These are phyloP conservation scores for Oceanodroma leucorhoa DNA, from an alignment of 2,797 vertebrate species.

Conservation along the genomic window DNA sequence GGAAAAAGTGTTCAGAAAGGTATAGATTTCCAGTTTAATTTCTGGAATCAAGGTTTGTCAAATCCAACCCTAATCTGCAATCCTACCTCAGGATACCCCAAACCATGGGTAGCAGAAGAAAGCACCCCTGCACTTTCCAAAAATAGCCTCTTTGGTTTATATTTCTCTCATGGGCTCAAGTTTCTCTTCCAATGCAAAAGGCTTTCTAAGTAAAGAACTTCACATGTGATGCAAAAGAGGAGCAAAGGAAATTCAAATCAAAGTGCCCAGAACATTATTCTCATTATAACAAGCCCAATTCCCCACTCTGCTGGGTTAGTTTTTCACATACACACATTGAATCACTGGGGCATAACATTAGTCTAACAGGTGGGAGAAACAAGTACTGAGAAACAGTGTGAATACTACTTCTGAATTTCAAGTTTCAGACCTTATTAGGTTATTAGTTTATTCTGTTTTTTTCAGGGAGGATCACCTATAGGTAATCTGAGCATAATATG, in stretches of 20 bases:
- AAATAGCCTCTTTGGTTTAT: not conserved
- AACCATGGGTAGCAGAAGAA: not conserved
- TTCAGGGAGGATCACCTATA: not conserved
- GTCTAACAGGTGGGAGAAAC: not conserved
- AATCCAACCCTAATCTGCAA: not conserved
- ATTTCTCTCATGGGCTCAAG: not conserved
- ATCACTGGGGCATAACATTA: not conserved
- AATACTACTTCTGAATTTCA: not conserved
- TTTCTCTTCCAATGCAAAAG: not conserved
- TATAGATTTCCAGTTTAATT: not conserved
- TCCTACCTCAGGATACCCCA: not conserved
- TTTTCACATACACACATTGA: not conserved
- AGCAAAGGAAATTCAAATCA: not conserved
- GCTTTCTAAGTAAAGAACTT: not conserved
- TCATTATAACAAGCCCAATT: not conserved
- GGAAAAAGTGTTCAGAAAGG: not conserved
- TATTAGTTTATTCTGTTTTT: not conserved
- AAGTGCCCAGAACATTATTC: not conserved
- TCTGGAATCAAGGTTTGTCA: not conserved
- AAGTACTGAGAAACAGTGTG: not conserved
- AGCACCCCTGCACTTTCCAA: not conserved
- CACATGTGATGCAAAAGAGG: not conserved
- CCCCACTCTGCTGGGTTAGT: not conserved
- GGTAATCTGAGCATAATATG: not conserved
- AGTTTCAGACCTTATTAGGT: not conserved